Percentiles rank a stretch among this genome's conserved stretches.
phyloP scores from a whole-genome alignment of 1,140 invertebrate genomes.

The Drosophila willistoni region DNA sequence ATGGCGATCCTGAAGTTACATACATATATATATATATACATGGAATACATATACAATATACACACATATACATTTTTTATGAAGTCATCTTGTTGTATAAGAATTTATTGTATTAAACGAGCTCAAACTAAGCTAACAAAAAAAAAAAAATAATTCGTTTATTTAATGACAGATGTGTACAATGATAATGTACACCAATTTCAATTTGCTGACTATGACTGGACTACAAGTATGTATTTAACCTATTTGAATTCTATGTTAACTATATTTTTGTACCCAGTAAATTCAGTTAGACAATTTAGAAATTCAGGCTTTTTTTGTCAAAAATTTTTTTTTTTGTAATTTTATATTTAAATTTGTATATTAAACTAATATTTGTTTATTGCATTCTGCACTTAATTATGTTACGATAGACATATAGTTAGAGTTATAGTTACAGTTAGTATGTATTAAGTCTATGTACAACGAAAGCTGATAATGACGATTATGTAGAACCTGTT shows the following conservation, averaged over 20 bases:
- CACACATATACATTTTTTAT: slow-evolving; percentile 40
- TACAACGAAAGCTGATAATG: slow-evolving; percentile 74
- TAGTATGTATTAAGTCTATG: slow-evolving; percentile 72
- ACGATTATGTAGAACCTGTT: slow-evolving; percentile 75
- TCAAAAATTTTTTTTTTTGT: not conserved
- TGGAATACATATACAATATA: slow-evolving; percentile 31
- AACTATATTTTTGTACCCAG: not conserved
- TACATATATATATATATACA: slow-evolving; percentile 50
- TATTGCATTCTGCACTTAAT: slow-evolving; percentile 71
- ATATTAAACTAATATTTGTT: slow-evolving; percentile 70
- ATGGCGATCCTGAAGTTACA: slow-evolving; percentile 71
- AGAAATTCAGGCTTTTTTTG: not conserved
- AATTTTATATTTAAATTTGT: not conserved
- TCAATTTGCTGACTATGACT: too few species aligned
- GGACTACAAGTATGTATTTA: too few species aligned
- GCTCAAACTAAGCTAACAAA: slow-evolving; percentile 13
- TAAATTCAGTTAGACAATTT: too few species aligned
- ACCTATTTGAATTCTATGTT: not conserved
- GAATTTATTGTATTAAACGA: slow-evolving; percentile 56
- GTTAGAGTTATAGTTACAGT: slow-evolving; percentile 71
- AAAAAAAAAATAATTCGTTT: too few species aligned
- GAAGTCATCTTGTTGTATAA: slow-evolving; percentile 60
- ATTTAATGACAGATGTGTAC: too few species aligned
- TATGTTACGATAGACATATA: slow-evolving; percentile 66
- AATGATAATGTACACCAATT: too few species aligned